Base-by-base conservation (phyloP, 2,888 invertebrate species). In the Nemurella pictetii region DNA sequence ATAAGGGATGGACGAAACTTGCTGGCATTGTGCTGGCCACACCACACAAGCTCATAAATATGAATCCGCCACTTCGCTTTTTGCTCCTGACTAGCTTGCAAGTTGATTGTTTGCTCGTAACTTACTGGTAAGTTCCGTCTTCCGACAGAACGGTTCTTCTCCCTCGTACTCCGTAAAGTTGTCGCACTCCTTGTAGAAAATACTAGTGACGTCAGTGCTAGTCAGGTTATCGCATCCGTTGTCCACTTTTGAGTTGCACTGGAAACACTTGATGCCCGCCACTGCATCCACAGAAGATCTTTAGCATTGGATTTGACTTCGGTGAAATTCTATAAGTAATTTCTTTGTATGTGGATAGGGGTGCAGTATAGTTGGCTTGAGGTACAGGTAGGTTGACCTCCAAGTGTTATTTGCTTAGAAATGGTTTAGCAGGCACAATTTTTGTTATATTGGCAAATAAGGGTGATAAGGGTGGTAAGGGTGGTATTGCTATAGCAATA, bases 241-340 rank as follows among this genome's bases (percentile, higher is more conserved):
- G 89, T 95, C 93, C 88, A 93, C 92, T 83, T 91, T 91, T 73
- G 96, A 95, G 89, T 94, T 95, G 90, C 96, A 96, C 87, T 95
- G 94, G 90, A 93, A 95, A 89, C 96, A 96, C 80, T 91, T 91
- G 87, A 94, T 92, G 0, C 78, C 5, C 1, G 55, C 9, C 15
- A 55, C 55, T 55, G 20, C 55, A 55, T 15, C 20, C 55, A 1
- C 9, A 55, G 20, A 55, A 55, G 15, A 3, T 35, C 5, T 7
- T 35, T 35, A 12, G 35, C 5, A 12, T 35, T 35, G 35, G 5
- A 12, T 35, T 35, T 35, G 35, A 35, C 35, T 35, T 35, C 4
- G 35, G 12, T 35, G 55, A 55, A 55, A 55, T n/a, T n/a, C n/a
- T n/a, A 55, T 55, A 55, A 55, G 15, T 15, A 55, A 55, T 55